Percentiles rank a stretch among this genome's conserved stretches.
Evolutionary conservation across 2,888 invertebrate species (phyloP).

Genomic region (Heliconius cydno): DNA sequence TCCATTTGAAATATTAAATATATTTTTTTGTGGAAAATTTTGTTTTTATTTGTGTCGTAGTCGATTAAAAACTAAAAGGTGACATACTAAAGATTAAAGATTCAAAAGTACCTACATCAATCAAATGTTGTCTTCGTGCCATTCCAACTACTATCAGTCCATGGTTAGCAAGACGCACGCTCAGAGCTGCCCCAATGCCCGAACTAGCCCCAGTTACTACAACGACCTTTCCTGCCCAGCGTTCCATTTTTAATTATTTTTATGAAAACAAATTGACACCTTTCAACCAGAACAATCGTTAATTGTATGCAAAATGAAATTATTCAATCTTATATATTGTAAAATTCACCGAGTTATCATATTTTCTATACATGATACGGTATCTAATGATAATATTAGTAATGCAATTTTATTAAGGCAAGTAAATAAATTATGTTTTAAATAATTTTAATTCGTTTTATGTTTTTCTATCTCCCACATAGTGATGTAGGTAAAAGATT

Average conservation of each 20-base stretch:
- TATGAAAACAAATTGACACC: background rate
- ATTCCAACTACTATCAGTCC: slow-evolving; percentile 7
- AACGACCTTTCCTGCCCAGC: slow-evolving; percentile 12
- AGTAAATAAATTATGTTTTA: background rate
- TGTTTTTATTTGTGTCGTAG: too few species aligned
- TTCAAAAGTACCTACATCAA: slow-evolving; percentile 10
- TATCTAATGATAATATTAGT: background rate
- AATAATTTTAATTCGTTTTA: too few species aligned
- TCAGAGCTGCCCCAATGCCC: slow-evolving; percentile 5
- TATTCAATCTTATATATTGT: background rate
- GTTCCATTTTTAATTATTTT: slow-evolving; percentile 11
- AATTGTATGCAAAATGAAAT: background rate
- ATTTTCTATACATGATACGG: background rate
- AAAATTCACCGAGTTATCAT: background rate
- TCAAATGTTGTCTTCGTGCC: slow-evolving; percentile 9
- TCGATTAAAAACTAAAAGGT: too few species aligned
- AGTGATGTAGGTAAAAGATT: too few species aligned
- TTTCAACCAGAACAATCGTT: background rate
- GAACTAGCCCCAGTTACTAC: slow-evolving; percentile 16
- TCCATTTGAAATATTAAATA: too few species aligned
- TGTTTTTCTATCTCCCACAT: too few species aligned
- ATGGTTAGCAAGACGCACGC: slow-evolving; percentile 1
- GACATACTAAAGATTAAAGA: too few species aligned
- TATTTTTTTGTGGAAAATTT: too few species aligned
- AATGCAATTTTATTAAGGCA: background rate